A percentile compares a stretch with the other conserved stretches of the same genome.
These are phyloP conservation scores for Oceanodroma leucorhoa DNA, from an alignment of 2,797 vertebrate genomes.

Conservation along the genomic window DNA sequence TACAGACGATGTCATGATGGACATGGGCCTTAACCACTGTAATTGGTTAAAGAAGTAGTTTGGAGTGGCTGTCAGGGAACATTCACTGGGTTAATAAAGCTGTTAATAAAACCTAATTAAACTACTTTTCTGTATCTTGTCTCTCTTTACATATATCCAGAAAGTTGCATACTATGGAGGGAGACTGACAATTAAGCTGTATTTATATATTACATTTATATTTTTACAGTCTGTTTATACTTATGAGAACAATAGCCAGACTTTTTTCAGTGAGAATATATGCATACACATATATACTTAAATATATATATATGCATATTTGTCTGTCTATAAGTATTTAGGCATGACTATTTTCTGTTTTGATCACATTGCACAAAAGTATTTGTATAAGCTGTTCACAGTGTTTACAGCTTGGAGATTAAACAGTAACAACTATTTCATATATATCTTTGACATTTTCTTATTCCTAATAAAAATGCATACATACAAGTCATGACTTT, in stretches of 20 bases:
- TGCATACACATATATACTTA: background rate
- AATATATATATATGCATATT: background rate
- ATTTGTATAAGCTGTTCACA: background rate
- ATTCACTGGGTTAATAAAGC: background rate
- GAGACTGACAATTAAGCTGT: background rate
- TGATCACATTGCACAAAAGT: background rate
- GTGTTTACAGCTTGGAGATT: background rate
- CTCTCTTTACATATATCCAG: background rate
- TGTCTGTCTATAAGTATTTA: background rate
- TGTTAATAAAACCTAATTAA: background rate
- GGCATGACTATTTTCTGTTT: background rate
- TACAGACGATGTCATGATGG: background rate
- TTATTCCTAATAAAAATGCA: background rate
- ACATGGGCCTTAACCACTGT: background rate
- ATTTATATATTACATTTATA: background rate
- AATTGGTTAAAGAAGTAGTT: background rate
- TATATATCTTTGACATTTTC: background rate
- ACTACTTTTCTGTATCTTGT: background rate
- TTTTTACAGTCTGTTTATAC: background rate
- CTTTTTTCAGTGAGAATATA: background rate
- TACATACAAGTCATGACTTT: background rate
- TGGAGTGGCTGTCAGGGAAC: background rate
- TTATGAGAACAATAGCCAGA: background rate
- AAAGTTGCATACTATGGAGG: background rate
- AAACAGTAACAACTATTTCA: background rate